phyloP scores from a whole-genome alignment of 2,113 vertebrate species.

The Microcebus ravelobensis region DNA sequence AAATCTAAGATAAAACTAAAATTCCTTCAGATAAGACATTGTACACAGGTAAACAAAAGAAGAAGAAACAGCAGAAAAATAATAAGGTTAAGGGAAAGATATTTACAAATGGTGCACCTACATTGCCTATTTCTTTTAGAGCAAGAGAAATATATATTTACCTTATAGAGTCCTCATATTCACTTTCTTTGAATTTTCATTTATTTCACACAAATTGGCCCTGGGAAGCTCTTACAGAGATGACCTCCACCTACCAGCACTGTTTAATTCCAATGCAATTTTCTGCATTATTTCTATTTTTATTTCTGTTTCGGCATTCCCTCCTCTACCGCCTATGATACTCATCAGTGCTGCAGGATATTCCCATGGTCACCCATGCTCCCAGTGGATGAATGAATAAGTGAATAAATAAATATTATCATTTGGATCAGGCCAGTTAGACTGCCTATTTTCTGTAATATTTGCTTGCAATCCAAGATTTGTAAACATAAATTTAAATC shows the following conservation, averaged over 20 bases:
- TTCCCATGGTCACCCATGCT: too few species aligned
- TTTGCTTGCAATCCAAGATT: background rate
- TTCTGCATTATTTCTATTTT: background rate
- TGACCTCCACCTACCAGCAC: background rate
- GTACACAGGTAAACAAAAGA: background rate
- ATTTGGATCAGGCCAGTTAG: background rate
- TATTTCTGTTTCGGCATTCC: background rate
- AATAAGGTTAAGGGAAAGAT: background rate
- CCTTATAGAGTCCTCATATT: background rate
- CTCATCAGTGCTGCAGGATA: background rate
- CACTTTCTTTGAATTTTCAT: background rate
- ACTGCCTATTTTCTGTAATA: background rate
- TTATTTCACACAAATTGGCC: background rate
- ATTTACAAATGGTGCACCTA: background rate
- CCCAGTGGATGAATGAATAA: background rate
- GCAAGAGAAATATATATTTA: background rate
- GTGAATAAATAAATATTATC: background rate
- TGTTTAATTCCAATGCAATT: background rate
- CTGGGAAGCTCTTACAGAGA: background rate
- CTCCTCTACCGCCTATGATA: background rate
- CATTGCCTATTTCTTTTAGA: background rate
- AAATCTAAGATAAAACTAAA: background rate
- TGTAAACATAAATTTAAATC: background rate
- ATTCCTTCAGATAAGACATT: background rate
- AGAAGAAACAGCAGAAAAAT: background rate